Evolutionary conservation across 2,113 vertebrate species (phyloP), one percentile per base, ranked within the genome.

Genomic region (Ifrita kowaldi): DNA sequence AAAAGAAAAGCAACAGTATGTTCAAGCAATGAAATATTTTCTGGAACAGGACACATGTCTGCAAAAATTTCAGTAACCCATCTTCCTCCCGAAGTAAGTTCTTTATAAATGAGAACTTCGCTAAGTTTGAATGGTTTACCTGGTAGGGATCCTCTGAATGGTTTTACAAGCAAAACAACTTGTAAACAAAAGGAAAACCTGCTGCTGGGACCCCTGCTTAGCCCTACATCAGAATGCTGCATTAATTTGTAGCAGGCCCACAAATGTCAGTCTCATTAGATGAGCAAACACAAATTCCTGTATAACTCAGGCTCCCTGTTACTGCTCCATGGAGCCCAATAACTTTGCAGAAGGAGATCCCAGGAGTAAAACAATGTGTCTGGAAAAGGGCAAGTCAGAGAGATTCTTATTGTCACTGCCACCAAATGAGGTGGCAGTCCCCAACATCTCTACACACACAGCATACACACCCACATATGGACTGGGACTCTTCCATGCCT

Each of bases 391-490:
- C 41, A 79, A 64, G 22, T 8, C 17, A 68, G 62, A 65, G n/a
- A 78, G 37, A 35, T 27, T 26, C 23, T 0, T 3, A 22, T 33
- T 46, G 50, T 17, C 67, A 28, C 28, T 46, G 37, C 26, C 46
- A 22, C 37, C n/a, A 83, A 11, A 49, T 5, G 23, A 63, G 49
- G 57, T 33, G 57, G 24, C 15, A 56, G 6, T 37, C 15, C 76
- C 24, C 41, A 59, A 9, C 15, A 37, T 15, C 46, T 22, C 3
- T 5, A 1, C 21, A 26, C 35, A 57, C 30, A 16, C 8, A 57
- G 2, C 11, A 9, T 6, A 8, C 1, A 42, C 3, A n/a, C 11
- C 35, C 33, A 12, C 1, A 0, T 1, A 11, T 1, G 14, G 62
- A 23, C 30, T 7, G 26, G 47, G 11, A 26, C 14, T 33, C 24